Evolutionary conservation across 2,113 vertebrate genomes (phyloP), one percentile per base, ranked within the genome.

Genomic region (Coracopsis vasa): DNA sequence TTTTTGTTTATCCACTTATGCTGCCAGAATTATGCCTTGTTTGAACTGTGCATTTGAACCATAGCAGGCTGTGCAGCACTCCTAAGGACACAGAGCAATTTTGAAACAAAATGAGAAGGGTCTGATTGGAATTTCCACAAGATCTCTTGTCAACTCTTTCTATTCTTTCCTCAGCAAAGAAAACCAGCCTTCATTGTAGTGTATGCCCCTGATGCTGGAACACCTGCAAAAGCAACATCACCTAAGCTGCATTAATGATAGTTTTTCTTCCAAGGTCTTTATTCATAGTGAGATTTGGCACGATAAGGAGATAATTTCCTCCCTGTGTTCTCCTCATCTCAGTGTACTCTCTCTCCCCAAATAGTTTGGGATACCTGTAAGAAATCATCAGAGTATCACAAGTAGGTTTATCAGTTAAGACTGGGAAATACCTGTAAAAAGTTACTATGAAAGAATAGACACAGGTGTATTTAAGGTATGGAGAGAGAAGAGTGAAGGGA

Each of bases 161-260:
- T 48, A 1, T 39, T 67, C 27, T 54, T 42, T 28, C n/a, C 28
- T 9, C 16, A 28, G 70, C 74, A 37, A 56, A 71, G 54, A 20
- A 50, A 51, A 7, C 5, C 45, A 37, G 0, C 50, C 5, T 53
- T 44, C 7, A 9, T 9, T 45, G 2, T 3, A 15, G 23, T 6
- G 67, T 6, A 2, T n/a, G 45, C 86, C 79, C 25, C 60, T 19
- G 2, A 4, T 44, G 45, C 50, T 37, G 78, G 56, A 35, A 56
- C 67, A 10, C 14, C 51, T 75, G 58, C 79, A 54, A 28, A 64
- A 33, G 2, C 61, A 64, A 0, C 35, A 60, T 48, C 80, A 8
- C 66, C 91, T 41, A 42, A 61, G 83, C 54, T 51, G 61, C 70
- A 1, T 3, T 2, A 2, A 6, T 6, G 56, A 2, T 37, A 2